Evolutionary conservation across 2,888 invertebrate genomes (phyloP).

Genomic region (Tuberolachnus salignus): DNA sequence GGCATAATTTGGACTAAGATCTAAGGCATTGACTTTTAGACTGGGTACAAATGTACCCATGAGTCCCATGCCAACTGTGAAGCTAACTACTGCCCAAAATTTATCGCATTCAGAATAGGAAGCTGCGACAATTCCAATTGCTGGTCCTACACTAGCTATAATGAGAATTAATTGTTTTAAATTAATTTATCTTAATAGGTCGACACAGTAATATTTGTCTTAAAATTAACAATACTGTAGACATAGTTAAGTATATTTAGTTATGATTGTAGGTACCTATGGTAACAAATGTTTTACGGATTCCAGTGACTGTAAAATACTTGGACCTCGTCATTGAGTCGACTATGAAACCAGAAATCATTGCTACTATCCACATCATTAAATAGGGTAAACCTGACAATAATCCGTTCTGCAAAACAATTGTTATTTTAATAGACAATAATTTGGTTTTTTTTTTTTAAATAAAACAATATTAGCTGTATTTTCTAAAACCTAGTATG

Average conservation of each 20-base stretch:
- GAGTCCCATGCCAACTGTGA: conserved; percentile 72
- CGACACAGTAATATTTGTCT: too few relatives aligned
- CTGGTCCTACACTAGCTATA: conserved; percentile 60
- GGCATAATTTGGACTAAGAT: conserved; percentile 72
- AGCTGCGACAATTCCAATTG: conserved; percentile 60
- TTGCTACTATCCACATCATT: conserved; percentile 72
- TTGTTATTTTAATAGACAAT: background rate
- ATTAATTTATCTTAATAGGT: background rate
- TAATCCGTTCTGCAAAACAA: conserved; percentile 66
- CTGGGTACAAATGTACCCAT: conserved; percentile 76
- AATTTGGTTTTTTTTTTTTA: background rate
- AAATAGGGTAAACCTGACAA: conserved; percentile 72
- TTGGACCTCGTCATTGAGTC: conserved; percentile 68
- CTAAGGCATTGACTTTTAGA: conserved; percentile 73
- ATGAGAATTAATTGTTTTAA: conserved; percentile 6
- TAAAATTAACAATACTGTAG: too few relatives aligned
- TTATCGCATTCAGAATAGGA: conserved; percentile 67
- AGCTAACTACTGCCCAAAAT: conserved; percentile 68
- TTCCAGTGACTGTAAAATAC: conserved; percentile 63
- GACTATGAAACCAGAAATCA: conserved; percentile 71
- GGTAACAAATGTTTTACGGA: conserved; percentile 65
- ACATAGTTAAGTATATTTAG: too few relatives aligned
- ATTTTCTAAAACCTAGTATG: background rate
- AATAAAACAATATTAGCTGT: background rate
- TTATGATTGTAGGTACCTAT: conserved; percentile 63